Percentiles rank a stretch among this genome's conserved stretches.
phyloP scores from a whole-genome alignment of 2,113 vertebrate species.

The Pampusana beccarii region DNA sequence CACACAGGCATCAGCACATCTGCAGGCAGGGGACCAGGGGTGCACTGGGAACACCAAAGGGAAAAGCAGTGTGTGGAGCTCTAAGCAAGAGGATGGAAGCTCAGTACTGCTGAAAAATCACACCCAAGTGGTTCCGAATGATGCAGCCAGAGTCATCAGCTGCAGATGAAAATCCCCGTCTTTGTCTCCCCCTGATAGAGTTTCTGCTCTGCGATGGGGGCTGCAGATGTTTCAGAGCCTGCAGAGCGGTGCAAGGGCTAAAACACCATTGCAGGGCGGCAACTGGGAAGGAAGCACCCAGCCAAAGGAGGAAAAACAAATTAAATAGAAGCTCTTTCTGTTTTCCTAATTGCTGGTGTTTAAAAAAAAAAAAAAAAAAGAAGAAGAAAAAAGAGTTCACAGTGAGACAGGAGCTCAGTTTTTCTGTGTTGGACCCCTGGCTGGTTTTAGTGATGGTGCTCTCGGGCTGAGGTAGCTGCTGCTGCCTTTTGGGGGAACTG shows the following conservation, averaged over 20 bases:
- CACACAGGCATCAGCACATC: neutral
- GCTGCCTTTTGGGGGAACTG: neutral
- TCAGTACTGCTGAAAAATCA: neutral
- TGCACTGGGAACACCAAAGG: neutral
- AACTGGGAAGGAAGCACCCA: neutral
- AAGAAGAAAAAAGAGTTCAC: neutral
- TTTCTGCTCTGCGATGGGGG: neutral
- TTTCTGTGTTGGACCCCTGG: neutral
- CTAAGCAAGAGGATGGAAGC: neutral
- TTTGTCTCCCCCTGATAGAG: neutral
- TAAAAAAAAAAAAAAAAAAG: neutral
- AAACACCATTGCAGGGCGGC: neutral
- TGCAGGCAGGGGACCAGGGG: neutral
- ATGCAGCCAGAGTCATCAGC: neutral
- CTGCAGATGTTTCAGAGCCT: neutral
- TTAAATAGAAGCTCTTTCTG: neutral
- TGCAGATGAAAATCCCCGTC: accelerated
- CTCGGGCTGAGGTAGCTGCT: neutral
- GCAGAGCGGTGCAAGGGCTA: neutral
- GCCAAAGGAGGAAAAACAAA: slow-evolving; percentile 1
- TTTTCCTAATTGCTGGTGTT: slow-evolving; percentile 3
- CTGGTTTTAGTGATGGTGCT: neutral
- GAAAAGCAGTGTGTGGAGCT: neutral
- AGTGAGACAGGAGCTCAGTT: neutral
- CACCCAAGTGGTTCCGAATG: neutral